A percentile compares a stretch with the other conserved stretches of the same genome.
Conservation (phyloP, 2,888 invertebrate genomes). For the Microdon myrmicae region DNA sequence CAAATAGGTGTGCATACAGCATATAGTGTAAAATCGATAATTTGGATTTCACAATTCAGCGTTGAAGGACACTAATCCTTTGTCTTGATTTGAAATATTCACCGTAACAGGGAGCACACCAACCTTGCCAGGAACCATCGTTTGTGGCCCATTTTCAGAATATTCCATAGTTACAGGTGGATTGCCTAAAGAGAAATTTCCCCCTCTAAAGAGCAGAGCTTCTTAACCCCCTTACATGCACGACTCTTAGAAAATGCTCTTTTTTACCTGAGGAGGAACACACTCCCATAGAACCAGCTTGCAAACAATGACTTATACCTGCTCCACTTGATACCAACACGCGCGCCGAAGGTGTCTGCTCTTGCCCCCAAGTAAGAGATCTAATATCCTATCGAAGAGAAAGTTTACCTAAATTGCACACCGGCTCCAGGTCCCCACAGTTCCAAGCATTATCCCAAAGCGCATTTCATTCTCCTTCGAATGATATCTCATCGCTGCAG, state of each 20-base stretch:
- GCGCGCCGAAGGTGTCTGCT: too few relatives aligned
- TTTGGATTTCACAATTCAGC: too few relatives aligned
- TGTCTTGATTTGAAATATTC: too few relatives aligned
- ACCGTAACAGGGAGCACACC: too few relatives aligned
- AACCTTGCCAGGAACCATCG: neutral
- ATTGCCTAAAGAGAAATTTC: conserved; percentile 18
- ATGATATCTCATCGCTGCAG: conserved; percentile 48
- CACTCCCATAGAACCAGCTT: too few relatives aligned
- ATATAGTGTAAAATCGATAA: too few relatives aligned
- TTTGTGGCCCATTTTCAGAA: conserved; percentile 18
- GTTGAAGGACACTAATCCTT: too few relatives aligned
- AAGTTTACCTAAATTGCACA: conserved; percentile 39
- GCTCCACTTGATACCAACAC: too few relatives aligned
- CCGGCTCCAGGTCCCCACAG: conserved; percentile 40
- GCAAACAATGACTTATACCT: too few relatives aligned
- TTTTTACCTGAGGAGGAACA: neutral
- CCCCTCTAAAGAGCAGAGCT: conserved; percentile 12
- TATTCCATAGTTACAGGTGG: conserved; percentile 49
- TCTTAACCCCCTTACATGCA: conserved; percentile 7
- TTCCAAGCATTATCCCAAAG: conserved; percentile 51
- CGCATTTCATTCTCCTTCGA: conserved; percentile 54
- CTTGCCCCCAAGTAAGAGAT: too few relatives aligned
- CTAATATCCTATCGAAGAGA: too few relatives aligned
- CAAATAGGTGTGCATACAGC: too few relatives aligned
- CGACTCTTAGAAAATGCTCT: neutral